Evolutionary conservation across 2,888 invertebrate genomes (phyloP).

Genomic region (Leptura quadrifasciata): DNA sequence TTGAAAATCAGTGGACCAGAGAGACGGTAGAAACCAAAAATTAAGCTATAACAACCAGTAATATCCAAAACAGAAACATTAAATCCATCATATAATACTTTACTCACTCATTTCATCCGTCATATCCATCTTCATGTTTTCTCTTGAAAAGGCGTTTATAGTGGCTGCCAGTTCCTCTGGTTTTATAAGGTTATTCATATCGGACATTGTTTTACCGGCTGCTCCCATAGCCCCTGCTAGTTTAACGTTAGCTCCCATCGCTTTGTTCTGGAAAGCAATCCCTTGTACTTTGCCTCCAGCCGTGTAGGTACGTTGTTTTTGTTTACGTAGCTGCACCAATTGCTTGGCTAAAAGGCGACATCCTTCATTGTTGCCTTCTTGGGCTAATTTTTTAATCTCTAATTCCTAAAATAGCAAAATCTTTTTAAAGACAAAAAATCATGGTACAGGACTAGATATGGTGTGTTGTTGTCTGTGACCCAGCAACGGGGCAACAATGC

Average conservation of each 20-base stretch:
- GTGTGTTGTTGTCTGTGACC: too few species aligned
- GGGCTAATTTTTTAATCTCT: conserved; percentile 93
- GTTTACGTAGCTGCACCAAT: conserved; percentile 89
- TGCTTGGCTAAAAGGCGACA: conserved; percentile 91
- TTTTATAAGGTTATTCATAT: conserved; percentile 91
- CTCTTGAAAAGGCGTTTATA: conserved; percentile 89
- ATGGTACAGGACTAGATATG: too few species aligned
- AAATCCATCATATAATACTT: neutral
- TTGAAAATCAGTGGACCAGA: too few species aligned
- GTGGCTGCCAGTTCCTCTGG: conserved; percentile 89
- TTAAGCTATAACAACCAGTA: neutral
- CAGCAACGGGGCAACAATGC: neutral
- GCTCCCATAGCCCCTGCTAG: conserved; percentile 92
- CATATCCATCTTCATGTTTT: conserved; percentile 94
- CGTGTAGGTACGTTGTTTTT: conserved; percentile 87
- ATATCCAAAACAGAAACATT: too few species aligned
- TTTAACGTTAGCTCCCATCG: conserved; percentile 92
- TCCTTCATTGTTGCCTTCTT: conserved; percentile 90
- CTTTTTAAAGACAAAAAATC: neutral
- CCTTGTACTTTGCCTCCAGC: conserved; percentile 87
- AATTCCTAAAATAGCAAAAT: conserved; percentile 77
- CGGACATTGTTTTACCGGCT: conserved; percentile 91
- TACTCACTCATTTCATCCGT: conserved; percentile 95
- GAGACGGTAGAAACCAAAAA: neutral
- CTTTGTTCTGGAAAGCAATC: conserved; percentile 90